Evolutionary conservation across 2,113 vertebrate genomes (phyloP), one percentile per base, ranked within the genome.

Genomic region (Copsychus sechellarum): DNA sequence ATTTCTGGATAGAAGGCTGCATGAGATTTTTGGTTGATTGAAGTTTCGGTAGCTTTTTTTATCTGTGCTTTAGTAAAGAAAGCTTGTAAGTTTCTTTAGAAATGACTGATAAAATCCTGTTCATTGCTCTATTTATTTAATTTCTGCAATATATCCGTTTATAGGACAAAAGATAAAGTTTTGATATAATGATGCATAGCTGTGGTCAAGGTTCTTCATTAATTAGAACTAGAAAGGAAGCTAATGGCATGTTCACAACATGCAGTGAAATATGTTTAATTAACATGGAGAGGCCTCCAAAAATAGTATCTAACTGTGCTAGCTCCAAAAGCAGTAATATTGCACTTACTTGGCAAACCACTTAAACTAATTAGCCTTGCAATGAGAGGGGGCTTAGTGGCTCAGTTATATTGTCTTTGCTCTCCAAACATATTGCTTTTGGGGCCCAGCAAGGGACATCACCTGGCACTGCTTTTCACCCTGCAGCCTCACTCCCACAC

Each of bases 201-300:
- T 90, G 28, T 57, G 94, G 92, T 96, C 93, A 97, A 92, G 67
- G 36, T 90, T 92, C 67, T 95, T 70, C 61, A 83, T 88, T 96
- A 96, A 95, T 95, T 92, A 90, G 90, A 91, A 93, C 80, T 9
- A 88, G 92, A 96, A 93, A 56, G 84, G 76, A 90, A 95, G 84
- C 69, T 96, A 96, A 97, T 96, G 91, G 60, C 94, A 86, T 86
- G 72, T 88, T 95, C 95, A 90, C 86, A 96, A 96, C 82, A 90
- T n/a, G 82, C 91, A 92, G 82, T 43, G 76, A 94, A 94, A 95
- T 95, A 88, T 86, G 88, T 93, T 97, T 96, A 96, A 95, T 97
- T 94, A 97, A 90, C 92, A 71, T 94, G 80, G 92, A 97, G 88
- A 97, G 88, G 92, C 34, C 95, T 97, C 95, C 88, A 92, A 97